These are phyloP conservation scores for Hippocampus barbouri DNA, from an alignment of 2,113 vertebrate species.

Conservation along the genomic window DNA sequence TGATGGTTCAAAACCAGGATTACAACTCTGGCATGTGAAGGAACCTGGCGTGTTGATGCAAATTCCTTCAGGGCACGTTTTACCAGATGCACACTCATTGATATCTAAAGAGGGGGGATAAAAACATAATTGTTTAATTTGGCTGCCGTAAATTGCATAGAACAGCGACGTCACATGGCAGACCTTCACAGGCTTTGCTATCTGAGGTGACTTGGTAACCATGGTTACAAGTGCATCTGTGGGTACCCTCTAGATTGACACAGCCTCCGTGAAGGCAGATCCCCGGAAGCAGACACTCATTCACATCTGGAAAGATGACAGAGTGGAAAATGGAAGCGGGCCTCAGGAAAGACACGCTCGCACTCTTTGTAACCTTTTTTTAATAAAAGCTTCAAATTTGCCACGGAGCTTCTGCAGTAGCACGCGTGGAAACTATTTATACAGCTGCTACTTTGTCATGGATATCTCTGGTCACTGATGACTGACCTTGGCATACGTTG, in stretches of 20 bases:
- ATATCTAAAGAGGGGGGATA: conserved; percentile 74
- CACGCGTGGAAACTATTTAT: conserved; percentile 24
- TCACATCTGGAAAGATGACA: conserved; percentile 71
- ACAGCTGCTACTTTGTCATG: conserved; percentile 18
- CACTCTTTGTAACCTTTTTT: conserved; percentile 29
- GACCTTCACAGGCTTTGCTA: conserved; percentile 80
- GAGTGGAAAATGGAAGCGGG: conserved; percentile 6
- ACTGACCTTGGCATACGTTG: conserved; percentile 68
- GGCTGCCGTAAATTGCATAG: conserved; percentile 11
- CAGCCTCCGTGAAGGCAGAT: conserved; percentile 79
- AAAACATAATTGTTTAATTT: conserved; percentile 33
- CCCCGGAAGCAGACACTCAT: conserved; percentile 76
- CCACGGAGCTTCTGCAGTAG: conserved; percentile 33
- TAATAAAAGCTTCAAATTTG: conserved; percentile 16
- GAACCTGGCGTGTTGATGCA: conserved; percentile 83
- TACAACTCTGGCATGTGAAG: conserved; percentile 77
- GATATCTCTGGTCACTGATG: conserved; percentile 12
- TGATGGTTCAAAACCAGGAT: conserved; percentile 74
- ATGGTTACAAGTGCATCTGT: conserved; percentile 78
- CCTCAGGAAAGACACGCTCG: conserved; percentile 29
- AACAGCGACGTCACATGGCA: conserved; percentile 20
- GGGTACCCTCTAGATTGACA: conserved; percentile 81
- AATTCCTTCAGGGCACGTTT: conserved; percentile 72
- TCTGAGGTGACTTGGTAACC: conserved; percentile 77
- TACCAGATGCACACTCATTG: conserved; percentile 73